Conservation (phyloP, 2,113 vertebrate species). For the Gambusia holbrooki region DNA sequence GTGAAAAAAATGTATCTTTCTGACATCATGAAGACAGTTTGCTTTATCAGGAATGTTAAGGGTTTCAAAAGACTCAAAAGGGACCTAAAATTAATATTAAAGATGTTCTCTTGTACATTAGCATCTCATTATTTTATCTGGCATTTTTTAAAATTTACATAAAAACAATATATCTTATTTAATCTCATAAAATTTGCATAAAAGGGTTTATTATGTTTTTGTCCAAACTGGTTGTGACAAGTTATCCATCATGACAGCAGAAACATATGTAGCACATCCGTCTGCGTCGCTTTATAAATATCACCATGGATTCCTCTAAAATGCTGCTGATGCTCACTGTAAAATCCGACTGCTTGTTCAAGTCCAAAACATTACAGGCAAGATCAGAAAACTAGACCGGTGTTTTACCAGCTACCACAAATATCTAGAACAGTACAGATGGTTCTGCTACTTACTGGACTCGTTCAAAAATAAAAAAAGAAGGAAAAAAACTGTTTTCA, state of each 20-base stretch:
- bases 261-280: neutral
- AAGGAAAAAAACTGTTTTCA: neutral
- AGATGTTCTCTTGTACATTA: neutral
- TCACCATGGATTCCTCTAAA: neutral
- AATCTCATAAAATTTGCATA: neutral
- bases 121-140: neutral
- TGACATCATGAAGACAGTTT: too few relatives aligned
- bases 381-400: constrained; percentile 3
- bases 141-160: neutral
- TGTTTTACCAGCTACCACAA: neutral
- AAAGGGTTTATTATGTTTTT: neutral
- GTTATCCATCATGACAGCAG: neutral
- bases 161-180: neutral
- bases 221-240: neutral
- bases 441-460: neutral
- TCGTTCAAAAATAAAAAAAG: neutral
- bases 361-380: neutral
- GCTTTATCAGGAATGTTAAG: too few relatives aligned
- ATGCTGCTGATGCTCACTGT: neutral
- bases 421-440: neutral
- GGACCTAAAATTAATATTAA: neutral
- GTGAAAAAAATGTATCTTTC: too few relatives aligned
- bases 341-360: neutral
- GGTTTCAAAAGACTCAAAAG: too few relatives aligned
- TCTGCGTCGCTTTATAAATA: constrained; percentile 5